Percentiles rank a stretch among this genome's conserved stretches.
These are phyloP conservation scores for Neodiprion fabricii DNA, from an alignment of 1,140 invertebrate genomes.

Conservation along the genomic window DNA sequence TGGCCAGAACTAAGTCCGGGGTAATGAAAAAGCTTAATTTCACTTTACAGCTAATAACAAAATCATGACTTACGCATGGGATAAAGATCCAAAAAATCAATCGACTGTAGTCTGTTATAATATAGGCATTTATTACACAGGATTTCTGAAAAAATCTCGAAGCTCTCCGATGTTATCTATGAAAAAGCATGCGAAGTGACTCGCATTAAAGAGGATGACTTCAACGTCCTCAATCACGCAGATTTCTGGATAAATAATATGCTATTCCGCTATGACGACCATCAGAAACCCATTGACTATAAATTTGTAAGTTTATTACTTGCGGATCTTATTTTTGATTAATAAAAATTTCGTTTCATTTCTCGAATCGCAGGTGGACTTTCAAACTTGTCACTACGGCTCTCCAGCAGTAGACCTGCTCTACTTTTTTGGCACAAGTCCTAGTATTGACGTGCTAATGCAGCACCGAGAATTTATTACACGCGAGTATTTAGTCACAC, in stretches of 20 bases:
- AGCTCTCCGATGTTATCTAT: conserved; percentile 43
- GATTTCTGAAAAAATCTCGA: conserved; percentile 56
- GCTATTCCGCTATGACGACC: conserved; percentile 65
- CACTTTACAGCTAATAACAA: background rate
- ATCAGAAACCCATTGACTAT: conserved; percentile 57
- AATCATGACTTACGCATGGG: conserved; percentile 19
- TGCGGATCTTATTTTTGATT: too few species aligned
- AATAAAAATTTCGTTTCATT: background rate
- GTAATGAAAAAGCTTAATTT: conserved; percentile 26
- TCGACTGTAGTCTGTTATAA: background rate
- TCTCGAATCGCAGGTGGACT: conserved; percentile 59
- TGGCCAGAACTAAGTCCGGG: conserved; percentile 49
- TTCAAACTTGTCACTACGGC: conserved; percentile 57
- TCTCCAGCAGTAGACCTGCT: conserved; percentile 62
- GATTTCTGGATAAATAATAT: conserved; percentile 74
- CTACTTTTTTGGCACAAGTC: conserved; percentile 62
- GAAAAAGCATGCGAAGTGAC: conserved; percentile 38
- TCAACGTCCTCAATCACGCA: conserved; percentile 70
- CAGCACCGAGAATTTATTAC: conserved; percentile 50
- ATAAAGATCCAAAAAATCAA: conserved; percentile 10
- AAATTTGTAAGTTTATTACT: conserved; percentile 62
- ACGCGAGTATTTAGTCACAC: conserved; percentile 48
- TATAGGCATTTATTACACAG: conserved; percentile 30
- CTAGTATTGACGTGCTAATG: conserved; percentile 36
- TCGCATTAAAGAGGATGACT: conserved; percentile 51